phyloP scores from a whole-genome alignment of 2,113 vertebrate genomes.

The Seriola dumerili region DNA sequence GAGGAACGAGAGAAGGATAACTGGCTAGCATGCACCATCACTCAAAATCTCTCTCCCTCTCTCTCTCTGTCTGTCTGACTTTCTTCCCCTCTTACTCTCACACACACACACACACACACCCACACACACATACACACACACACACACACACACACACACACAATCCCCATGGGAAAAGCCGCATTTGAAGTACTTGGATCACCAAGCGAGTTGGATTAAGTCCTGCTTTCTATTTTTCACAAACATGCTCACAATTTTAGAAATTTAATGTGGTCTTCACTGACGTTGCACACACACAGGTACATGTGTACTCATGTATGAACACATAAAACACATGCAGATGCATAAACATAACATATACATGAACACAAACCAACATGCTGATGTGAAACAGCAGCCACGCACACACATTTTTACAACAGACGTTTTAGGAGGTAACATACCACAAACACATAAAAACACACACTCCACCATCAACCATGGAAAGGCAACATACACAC shows the following conservation, averaged over 20 bases:
- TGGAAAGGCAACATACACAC: slow-evolving; percentile 9
- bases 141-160: slow-evolving; percentile 7
- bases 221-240: slow-evolving; percentile 24
- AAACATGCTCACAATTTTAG: slow-evolving; percentile 15
- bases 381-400: not conserved
- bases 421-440: slow-evolving; percentile 73
- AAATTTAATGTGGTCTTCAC: not conserved
- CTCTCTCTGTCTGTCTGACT: not conserved
- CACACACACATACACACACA: slow-evolving; percentile 13
- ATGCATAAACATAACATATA: not conserved
- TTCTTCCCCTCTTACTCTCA: not conserved
- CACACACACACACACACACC: slow-evolving; percentile 22
- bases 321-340: not conserved
- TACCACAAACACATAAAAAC: slow-evolving; percentile 64
- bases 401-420: slow-evolving; percentile 47
- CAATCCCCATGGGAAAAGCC: not conserved
- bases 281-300: not conserved
- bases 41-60: not conserved
- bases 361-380: not conserved
- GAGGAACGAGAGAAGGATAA: slow-evolving; percentile 12
- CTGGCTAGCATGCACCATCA: not conserved
- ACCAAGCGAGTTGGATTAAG: slow-evolving; percentile 20
- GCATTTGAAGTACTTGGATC: slow-evolving; percentile 9
- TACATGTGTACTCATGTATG: not conserved
- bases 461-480: slow-evolving; percentile 18